A percentile compares a stretch with the other conserved stretches of the same genome.
phyloP scores from a whole-genome alignment of 2,888 invertebrate species.

The Drosophila sordidula region DNA sequence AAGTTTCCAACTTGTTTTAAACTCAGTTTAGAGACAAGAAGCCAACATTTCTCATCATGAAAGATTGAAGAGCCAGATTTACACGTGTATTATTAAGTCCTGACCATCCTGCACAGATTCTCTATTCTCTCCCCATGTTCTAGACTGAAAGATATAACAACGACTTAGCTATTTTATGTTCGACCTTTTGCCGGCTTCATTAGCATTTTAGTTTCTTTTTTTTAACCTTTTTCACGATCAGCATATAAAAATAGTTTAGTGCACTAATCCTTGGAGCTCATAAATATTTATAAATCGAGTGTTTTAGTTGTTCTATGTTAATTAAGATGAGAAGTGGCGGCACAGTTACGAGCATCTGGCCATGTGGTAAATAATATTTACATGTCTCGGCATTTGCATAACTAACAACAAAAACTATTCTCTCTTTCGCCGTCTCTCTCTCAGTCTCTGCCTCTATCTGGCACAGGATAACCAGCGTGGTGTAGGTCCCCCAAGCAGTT shows the following conservation, averaged over 20 bases:
- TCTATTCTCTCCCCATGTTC: too few relatives aligned
- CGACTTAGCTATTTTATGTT: too few relatives aligned
- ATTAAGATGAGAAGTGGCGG: constrained; percentile 62
- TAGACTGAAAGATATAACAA: too few relatives aligned
- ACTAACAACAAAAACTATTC: constrained; percentile 76
- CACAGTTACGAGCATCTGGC: constrained; percentile 73
- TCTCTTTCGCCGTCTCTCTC: neutral
- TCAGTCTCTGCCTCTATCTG: neutral
- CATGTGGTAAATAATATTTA: constrained; percentile 79
- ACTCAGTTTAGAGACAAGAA: too few relatives aligned
- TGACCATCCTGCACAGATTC: too few relatives aligned
- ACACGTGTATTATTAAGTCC: too few relatives aligned
- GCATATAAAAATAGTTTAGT: constrained; percentile 30
- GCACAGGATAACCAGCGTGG: constrained; percentile 7
- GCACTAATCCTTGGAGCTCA: constrained; percentile 38
- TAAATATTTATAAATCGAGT: constrained; percentile 71
- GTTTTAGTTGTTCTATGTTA: constrained; percentile 76
- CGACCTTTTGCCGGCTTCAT: neutral
- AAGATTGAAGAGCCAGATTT: too few relatives aligned
- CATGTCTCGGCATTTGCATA: constrained; percentile 72
- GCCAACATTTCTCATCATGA: too few relatives aligned
- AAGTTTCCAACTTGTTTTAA: too few relatives aligned
- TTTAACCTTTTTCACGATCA: neutral
- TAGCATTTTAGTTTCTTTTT: constrained; percentile 3
- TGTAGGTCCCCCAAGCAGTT: constrained; percentile 53